A percentile compares a stretch with the other conserved stretches of the same genome.
Evolutionary conservation across 2,888 invertebrate genomes (phyloP).

Genomic region (Rambutsinella grinnellia): DNA sequence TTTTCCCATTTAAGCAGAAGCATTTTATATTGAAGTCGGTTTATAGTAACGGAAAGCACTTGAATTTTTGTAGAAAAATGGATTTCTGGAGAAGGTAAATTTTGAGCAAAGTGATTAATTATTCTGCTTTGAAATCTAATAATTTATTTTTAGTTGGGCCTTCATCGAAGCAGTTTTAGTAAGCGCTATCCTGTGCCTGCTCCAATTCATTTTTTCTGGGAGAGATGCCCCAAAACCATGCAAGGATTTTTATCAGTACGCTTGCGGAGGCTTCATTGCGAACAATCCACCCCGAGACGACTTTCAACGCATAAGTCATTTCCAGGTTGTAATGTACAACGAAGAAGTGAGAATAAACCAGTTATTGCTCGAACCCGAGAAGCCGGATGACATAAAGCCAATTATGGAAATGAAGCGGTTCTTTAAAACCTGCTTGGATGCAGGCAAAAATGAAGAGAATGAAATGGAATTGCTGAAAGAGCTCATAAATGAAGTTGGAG

Average conservation of each 20-base stretch:
- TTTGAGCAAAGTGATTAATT: no score
- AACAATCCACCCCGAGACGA: slow-evolving; percentile 50
- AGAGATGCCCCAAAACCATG: slow-evolving; percentile 63
- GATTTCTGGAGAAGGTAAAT: no score
- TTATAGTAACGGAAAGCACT: no score
- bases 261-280: slow-evolving; percentile 59
- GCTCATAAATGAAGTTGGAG: slow-evolving; percentile 32
- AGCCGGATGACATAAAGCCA: slow-evolving; percentile 36
- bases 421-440: slow-evolving; percentile 44
- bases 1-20: no score
- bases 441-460: slow-evolving; percentile 20
- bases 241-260: slow-evolving; percentile 59
- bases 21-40: no score
- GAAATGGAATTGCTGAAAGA: slow-evolving; percentile 26
- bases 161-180: no score
- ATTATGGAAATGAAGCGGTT: slow-evolving; percentile 57
- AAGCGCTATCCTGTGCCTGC: no score
- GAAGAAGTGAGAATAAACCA: not conserved
- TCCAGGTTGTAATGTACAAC: not conserved
- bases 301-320: not conserved
- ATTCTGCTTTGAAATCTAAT: no score
- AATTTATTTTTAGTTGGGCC: no score
- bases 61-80: no score
- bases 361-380: not conserved
- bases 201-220: no score